Base-by-base conservation (phyloP, 2,888 invertebrate species). In the Acanthococcus lagerstroemiae region DNA sequence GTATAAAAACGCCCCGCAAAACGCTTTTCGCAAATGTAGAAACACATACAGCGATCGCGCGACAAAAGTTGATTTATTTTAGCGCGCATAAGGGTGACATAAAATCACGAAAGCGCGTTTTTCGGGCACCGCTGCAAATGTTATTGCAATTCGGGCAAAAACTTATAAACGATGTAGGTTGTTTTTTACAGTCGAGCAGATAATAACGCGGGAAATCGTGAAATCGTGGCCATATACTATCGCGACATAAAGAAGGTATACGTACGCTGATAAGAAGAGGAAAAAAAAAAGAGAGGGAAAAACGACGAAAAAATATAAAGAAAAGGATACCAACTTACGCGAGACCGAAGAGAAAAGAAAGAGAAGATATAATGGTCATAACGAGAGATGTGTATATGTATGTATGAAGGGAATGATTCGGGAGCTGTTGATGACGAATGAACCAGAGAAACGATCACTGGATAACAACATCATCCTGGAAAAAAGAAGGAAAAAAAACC, bases 11-110 rank as follows among this genome's bases (percentile, higher is more conserved):
- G n/a, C 3, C 12, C 12, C n/a, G n/a, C 37, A n/a, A 37, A 37
- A 37, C 37, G 12, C 12, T 37, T 15, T n/a, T 37, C 37, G 37
- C 37, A 37, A 37, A 1, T 37, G n/a, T 37, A 2, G 37, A 37
- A 9, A 37, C 3, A 37, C n/a, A 37, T n/a, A 37, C 37, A n/a
- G n/a, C n/a, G n/a, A n/a, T 37, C 37, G n/a, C 37, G n/a, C 37
- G n/a, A 24, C 15, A 22, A 52, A 52, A 22, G 19, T 24, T 19
- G 24, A 22, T 52, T 52, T 22, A 22, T 52, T 52, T 52, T 52
- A 52, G 52, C 19, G 15, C 52, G 52, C 52, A 52, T 52, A 24
- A 52, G 52, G 52, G 52, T 52, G 22, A 52, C 52, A 52, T 52
- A 52, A 52, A 52, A 52, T 52, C 52, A 22, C 5, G 22, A 52